These are phyloP conservation scores for Vombatus ursinus DNA, from an alignment of 2,113 vertebrate species.

Conservation along the genomic window DNA sequence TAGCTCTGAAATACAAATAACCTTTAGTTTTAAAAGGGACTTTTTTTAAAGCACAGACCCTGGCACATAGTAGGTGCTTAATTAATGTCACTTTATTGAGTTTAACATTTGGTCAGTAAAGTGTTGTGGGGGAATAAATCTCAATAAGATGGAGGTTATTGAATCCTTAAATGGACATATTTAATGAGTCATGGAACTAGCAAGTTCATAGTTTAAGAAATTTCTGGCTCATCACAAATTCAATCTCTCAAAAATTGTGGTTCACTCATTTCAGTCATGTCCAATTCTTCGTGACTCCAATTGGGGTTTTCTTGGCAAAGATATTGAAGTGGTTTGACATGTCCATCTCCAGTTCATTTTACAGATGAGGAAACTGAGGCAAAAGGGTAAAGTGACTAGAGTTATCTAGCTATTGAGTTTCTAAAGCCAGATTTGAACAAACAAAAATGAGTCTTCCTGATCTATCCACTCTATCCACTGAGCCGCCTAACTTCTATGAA, in stretches of 20 bases:
- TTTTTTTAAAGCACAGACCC: background rate
- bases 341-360: background rate
- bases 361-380: background rate
- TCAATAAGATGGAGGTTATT: background rate
- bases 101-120: background rate
- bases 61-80: background rate
- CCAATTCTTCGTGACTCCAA: background rate
- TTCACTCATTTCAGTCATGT: background rate
- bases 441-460: too few relatives aligned
- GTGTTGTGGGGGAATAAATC: background rate
- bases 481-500: background rate
- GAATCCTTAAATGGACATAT: background rate
- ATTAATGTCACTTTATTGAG: background rate
- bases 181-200: background rate
- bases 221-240: background rate
- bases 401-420: background rate
- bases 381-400: background rate
- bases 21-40: background rate
- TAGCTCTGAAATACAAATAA: background rate
- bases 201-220: background rate
- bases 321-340: background rate
- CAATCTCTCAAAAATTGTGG: background rate
- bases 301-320: background rate
- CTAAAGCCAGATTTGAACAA: background rate
- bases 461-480: too few relatives aligned